Evolutionary conservation across 2,113 vertebrate species (phyloP).

Genomic region (Phodopus roborovskii): DNA sequence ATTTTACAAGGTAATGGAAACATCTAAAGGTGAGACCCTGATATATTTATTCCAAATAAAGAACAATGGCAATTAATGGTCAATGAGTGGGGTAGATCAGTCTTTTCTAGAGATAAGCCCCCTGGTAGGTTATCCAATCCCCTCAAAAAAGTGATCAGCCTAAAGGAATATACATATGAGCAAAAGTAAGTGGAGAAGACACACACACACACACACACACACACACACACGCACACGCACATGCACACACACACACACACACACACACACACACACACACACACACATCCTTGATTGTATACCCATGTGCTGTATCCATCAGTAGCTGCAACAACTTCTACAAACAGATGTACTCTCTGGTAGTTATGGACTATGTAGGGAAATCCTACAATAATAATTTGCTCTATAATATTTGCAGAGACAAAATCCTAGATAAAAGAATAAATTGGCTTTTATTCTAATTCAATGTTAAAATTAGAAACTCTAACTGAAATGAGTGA

Average conservation of each 20-base stretch:
- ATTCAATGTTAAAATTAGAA: not conserved
- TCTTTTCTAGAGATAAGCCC: not conserved
- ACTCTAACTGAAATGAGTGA: not conserved
- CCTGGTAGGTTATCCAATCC: not conserved
- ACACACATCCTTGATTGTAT: not conserved
- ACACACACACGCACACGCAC: too few species aligned
- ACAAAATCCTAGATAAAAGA: not conserved
- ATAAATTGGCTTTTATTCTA: not conserved
- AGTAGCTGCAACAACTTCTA: not conserved
- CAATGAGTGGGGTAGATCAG: not conserved
- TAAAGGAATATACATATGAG: not conserved
- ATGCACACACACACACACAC: too few species aligned
- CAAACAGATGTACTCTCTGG: not conserved
- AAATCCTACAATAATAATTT: not conserved
- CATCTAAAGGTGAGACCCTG: not conserved
- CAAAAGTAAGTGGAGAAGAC: not conserved
- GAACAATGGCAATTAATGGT: not conserved
- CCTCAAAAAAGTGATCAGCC: too few species aligned
- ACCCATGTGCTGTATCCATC: not conserved
- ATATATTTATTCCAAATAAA: not conserved
- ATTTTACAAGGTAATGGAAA: not conserved
- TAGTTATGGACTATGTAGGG: not conserved
- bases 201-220: too few species aligned
- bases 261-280: too few species aligned
- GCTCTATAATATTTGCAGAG: conserved; percentile 30